phyloP scores from a whole-genome alignment of 2,113 vertebrate species.

The Vulpes lagopus region DNA sequence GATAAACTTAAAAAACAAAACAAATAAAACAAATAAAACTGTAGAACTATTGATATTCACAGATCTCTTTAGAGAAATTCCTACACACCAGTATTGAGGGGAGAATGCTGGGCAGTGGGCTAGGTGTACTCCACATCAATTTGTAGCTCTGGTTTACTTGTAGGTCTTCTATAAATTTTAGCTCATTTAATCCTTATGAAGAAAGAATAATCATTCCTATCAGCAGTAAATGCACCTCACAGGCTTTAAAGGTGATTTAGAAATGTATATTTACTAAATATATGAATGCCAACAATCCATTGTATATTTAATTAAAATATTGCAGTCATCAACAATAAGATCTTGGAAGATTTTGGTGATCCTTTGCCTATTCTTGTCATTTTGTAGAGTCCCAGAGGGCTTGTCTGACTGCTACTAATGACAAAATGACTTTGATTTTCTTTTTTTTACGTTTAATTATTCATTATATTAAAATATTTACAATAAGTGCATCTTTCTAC shows the following conservation, averaged over 20 bases:
- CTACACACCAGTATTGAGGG: background rate
- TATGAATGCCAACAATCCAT: background rate
- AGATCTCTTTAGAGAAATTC: background rate
- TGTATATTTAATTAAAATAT: slow-evolving; percentile 56
- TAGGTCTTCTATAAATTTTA: background rate
- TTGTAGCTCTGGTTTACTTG: slow-evolving; percentile 38
- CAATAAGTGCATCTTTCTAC: background rate
- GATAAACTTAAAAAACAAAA: background rate
- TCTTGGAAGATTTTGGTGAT: slow-evolving; percentile 20
- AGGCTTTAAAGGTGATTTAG: background rate
- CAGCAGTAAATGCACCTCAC: background rate
- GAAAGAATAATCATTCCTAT: background rate
- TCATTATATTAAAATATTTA: slow-evolving; percentile 39
- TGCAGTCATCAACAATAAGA: background rate
- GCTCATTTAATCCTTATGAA: background rate
- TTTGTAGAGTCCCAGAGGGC: background rate
- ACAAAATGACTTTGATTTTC: background rate
- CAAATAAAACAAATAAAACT: background rate
- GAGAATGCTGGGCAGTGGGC: background rate
- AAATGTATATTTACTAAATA: background rate
- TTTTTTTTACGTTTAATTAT: slow-evolving; percentile 27
- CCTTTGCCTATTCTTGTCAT: background rate
- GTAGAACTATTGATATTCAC: background rate
- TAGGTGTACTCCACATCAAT: background rate
- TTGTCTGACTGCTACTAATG: slow-evolving; percentile 50